Base-by-base conservation (phyloP, 2,113 vertebrate species). In the Notarius quadriscutis region DNA sequence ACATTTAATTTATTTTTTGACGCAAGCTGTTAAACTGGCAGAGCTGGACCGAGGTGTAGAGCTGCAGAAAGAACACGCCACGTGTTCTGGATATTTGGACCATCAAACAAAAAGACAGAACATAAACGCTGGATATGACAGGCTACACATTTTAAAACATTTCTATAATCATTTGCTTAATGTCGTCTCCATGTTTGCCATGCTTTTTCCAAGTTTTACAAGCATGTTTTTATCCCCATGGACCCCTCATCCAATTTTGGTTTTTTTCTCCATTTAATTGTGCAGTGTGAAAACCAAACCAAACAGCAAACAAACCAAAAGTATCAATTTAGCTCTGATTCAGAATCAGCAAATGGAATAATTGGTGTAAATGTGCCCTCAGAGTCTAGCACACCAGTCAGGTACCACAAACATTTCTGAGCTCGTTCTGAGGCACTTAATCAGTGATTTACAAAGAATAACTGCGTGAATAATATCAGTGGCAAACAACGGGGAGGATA, bases 1-100 rank as follows among this genome's bases (percentile, higher is more conserved):
- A 62, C 27, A 25, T 62, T 81, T 81, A 55, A 25, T 62, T 81
- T 81, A 55, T 81, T 81, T 57, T 5, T 25, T 12, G 79, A 81
- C 25, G 15, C 79, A 81, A 81, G 79, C 79, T 81, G 79, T 81
- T 81, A 81, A 62, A 81, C 79, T 62, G 79, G 79, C 79, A 81
- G 20, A 60, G 14, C 8, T 11, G 55, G 27, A 80, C 53, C 18
- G 53, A 62, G 57, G 57, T 80, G 30, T 6, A 81, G 57, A 62
- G 55, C 78, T 30, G 55, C 55, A 81, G 55, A 22, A 81, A 34
- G 41, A 41, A 41, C 4, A 41, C 14, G 30, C 57, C 79, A 48
- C 62, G 79, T 81, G 18, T 10, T 41, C 48, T 41, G 57, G 79
- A 81, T 62, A 81, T 79, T 55, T 27, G 25, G 25, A 25, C 30